Percentiles rank a stretch among this genome's conserved stretches.
Conservation (phyloP, 92 coral and sea anemone species). For the Umimayanthus kanabou region DNA sequence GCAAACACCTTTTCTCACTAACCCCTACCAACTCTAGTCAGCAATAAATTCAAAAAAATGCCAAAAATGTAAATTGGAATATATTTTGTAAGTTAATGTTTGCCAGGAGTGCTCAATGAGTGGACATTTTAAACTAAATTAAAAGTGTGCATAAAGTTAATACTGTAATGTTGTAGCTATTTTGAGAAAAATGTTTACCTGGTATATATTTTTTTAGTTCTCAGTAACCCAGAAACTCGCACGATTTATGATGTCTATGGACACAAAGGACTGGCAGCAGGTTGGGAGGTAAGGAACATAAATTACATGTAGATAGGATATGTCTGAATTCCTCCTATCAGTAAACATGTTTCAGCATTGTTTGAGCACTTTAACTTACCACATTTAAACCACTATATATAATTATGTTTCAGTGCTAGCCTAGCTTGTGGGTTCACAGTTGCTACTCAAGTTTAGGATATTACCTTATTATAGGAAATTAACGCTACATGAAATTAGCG, state of each 20-base stretch:
- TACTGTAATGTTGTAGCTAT: neutral
- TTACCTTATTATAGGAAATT: no score
- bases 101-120: neutral
- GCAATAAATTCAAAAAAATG: neutral
- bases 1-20: no score
- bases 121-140: neutral
- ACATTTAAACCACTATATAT: no score
- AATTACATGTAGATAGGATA: neutral
- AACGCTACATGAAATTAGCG: no score
- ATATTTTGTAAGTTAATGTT: no score
- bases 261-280: slow-evolving; percentile 94
- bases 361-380: no score
- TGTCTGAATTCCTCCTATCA: neutral
- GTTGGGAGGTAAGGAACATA: slow-evolving; percentile 85
- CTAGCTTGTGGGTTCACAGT: no score
- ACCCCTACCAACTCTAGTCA: neutral
- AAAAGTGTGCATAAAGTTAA: no score
- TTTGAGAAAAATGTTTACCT: neutral
- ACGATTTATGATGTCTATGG: slow-evolving; percentile 96
- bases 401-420: neutral
- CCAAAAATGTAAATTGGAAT: neutral
- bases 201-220: slow-evolving; percentile 51
- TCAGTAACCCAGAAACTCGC: slow-evolving; percentile 78
- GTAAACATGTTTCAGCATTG: no score
- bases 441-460: no score